A percentile compares a stretch with the other conserved stretches of the same genome.
These are phyloP conservation scores for Orthosia gracilis DNA, from an alignment of 2,888 invertebrate species.

Conservation along the genomic window DNA sequence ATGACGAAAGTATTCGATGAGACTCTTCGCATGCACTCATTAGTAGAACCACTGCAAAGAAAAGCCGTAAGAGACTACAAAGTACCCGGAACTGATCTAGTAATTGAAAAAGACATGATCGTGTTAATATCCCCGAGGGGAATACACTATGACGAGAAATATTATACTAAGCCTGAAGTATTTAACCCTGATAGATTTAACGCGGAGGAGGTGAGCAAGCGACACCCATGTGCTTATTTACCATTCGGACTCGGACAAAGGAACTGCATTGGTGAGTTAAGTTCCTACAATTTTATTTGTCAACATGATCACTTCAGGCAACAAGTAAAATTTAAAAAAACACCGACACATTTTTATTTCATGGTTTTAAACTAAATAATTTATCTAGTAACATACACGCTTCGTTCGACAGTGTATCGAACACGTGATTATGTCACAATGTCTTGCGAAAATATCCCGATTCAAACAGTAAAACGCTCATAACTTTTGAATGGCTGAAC, in stretches of 20 bases:
- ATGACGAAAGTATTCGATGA: conserved; percentile 80
- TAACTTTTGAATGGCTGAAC: no score
- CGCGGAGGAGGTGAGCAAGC: conserved; percentile 71
- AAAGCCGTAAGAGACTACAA: conserved; percentile 75
- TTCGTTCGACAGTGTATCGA: no score
- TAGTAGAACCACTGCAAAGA: conserved; percentile 80
- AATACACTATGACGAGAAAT: conserved; percentile 82
- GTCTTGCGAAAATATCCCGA: no score
- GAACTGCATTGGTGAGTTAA: conserved; percentile 81
- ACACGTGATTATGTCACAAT: no score
- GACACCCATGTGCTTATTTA: conserved; percentile 79
- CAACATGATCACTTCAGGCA: neutral
- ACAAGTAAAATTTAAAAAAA: no score
- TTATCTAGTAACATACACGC: no score
- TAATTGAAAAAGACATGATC: conserved; percentile 76
- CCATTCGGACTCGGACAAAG: conserved; percentile 85
- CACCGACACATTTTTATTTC: no score
- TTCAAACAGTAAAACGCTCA: no score
- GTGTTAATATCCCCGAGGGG: conserved; percentile 77
- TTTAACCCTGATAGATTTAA: conserved; percentile 88
- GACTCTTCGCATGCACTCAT: conserved; percentile 85
- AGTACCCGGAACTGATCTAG: conserved; percentile 78
- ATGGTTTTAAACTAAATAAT: no score
- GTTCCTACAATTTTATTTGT: conserved; percentile 33
- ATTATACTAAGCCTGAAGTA: conserved; percentile 82